Base-by-base conservation (phyloP, 2,888 invertebrate species). In the Acronicta alni region DNA sequence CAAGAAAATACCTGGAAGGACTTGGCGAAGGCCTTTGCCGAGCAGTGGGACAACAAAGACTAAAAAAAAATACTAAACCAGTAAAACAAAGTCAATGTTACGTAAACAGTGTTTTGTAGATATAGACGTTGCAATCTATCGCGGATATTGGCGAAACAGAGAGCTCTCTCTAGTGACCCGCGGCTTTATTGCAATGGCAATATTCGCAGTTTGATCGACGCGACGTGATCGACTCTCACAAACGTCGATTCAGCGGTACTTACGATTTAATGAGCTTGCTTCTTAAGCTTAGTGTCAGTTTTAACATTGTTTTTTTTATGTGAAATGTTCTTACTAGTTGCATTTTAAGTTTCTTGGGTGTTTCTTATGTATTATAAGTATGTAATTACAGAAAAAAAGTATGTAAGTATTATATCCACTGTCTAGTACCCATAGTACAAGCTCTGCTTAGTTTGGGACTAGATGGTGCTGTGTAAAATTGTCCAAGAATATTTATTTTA, bases 171-270 rank as follows among this genome's bases (percentile, higher is more conserved):
- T 12, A 42, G 41, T 49, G n/a, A 15, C 38, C 20, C 5, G 12
- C n/a, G 7, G 8, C 46, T 69, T 55, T 63, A 63, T 62, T 69
- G 26, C 41, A 10, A n/a, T 10, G 20, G 26, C 38, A 69, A 62
- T 69, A 66, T 46, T 66, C 55, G 49, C 45, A 38, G 48, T 23
- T 32, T 44, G 32, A 38, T 63, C 55, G 49, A 66, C 55, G n/a
- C 55, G 6, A 48, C 26, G 49, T 55, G 48, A 65, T 62, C 44
- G 23, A 48, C 48, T 45, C 23, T 17, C 63, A 54, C 41, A 42
- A 62, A 48, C 23, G 37, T 38, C 41, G 39, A 10, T 32, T 53
- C 39, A 30, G 61, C 30, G 23, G 10, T 43, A 30, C 46, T 68
- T 8, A 17, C 2, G 44, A 54, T 37, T 61, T 45, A 62, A 69